These are phyloP conservation scores for Lasioglossum albipes DNA, from an alignment of 1,140 invertebrate genomes.

Conservation along the genomic window DNA sequence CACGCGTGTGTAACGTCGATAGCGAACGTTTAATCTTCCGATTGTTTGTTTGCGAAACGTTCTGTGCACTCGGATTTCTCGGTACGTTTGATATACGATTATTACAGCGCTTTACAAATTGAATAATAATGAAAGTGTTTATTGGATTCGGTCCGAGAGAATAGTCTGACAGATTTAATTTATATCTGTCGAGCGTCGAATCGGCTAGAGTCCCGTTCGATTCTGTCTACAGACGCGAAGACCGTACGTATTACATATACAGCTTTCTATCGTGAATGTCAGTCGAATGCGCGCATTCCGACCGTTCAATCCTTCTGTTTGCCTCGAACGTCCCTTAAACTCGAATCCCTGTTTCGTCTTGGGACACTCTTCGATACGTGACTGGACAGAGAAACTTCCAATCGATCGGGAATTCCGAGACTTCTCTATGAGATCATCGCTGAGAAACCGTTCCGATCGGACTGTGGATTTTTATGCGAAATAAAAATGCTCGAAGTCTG, in stretches of 20 bases:
- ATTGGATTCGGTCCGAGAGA: not conserved
- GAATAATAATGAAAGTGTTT: no score
- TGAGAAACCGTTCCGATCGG: no score
- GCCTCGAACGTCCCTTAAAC: slow-evolving; percentile 54
- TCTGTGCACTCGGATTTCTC: not conserved
- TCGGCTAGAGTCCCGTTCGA: slow-evolving; percentile 8
- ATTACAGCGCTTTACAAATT: not conserved
- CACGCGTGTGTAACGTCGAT: no score
- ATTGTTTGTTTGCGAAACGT: not conserved
- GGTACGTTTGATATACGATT: not conserved
- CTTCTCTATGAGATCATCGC: not conserved
- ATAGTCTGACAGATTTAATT: not conserved
- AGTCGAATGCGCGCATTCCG: slow-evolving; percentile 56
- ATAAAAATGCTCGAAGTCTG: no score
- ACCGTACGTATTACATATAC: slow-evolving; percentile 39
- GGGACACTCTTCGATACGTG: slow-evolving; percentile 40
- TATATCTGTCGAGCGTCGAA: not conserved
- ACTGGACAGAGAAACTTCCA: slow-evolving; percentile 53
- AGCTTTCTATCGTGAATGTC: slow-evolving; percentile 61
- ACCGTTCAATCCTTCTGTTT: slow-evolving; percentile 25
- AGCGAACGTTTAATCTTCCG: no score
- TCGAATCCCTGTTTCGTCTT: slow-evolving; percentile 50
- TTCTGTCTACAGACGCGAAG: slow-evolving; percentile 22
- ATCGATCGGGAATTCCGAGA: not conserved
- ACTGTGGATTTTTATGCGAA: not conserved